A percentile compares a stretch with the other conserved stretches of the same genome.
phyloP scores from a whole-genome alignment of 1,140 invertebrate genomes.

The Pantala flavescens region DNA sequence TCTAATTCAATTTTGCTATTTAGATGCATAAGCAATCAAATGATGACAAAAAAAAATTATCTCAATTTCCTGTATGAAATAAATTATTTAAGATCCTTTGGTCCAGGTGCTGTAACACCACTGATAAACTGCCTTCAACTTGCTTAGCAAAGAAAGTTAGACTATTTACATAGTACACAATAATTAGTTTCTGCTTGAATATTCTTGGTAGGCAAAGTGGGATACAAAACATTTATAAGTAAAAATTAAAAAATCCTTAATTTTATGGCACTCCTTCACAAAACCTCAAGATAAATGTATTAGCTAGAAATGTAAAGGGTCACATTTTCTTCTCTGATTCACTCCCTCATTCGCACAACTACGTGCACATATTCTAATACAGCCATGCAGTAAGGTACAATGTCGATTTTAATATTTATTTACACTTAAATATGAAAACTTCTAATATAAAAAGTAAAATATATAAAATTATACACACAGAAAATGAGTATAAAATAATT shows the following conservation, averaged over 20 bases:
- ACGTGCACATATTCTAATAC: background rate
- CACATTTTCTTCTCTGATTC: background rate
- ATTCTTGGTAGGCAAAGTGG: background rate
- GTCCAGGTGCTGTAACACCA: background rate
- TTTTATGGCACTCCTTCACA: background rate
- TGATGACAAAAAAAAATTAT: background rate
- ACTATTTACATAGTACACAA: too few relatives aligned
- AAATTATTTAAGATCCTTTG: background rate
- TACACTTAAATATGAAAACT: constrained; percentile 3
- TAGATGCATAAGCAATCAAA: background rate
- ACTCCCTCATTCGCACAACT: background rate
- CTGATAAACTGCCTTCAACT: background rate
- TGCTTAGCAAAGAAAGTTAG: too few relatives aligned
- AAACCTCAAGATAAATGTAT: background rate
- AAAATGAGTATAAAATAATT: background rate
- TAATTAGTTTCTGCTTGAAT: too few relatives aligned
- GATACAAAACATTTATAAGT: background rate
- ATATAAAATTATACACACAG: background rate
- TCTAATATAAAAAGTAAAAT: background rate
- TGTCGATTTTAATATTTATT: background rate
- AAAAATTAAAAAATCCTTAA: background rate
- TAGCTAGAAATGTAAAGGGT: background rate
- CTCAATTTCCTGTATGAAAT: background rate
- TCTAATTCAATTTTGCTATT: background rate
- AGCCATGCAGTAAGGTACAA: background rate